phyloP scores from a whole-genome alignment of 2,888 invertebrate species.

The Myopa testacea region DNA sequence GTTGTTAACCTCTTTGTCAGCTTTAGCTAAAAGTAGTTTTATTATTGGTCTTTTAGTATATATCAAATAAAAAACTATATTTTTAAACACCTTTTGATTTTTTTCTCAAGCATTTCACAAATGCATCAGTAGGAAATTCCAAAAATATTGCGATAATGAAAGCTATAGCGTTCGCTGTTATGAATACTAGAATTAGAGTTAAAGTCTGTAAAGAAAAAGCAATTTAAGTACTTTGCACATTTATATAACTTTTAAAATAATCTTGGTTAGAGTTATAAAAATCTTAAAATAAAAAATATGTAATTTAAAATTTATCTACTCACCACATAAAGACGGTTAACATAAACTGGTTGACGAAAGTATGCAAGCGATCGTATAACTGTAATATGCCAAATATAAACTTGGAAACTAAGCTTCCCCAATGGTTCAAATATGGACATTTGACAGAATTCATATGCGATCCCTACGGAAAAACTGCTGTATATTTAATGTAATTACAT shows the following conservation, averaged over 20 bases:
- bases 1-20: not conserved
- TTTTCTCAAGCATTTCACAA: not conserved
- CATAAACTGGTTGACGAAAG: conserved; percentile 56
- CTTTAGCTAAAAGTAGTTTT: not conserved
- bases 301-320: conserved; percentile 37
- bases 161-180: conserved; percentile 53
- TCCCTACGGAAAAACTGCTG: conserved; percentile 37
- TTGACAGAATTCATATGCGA: conserved; percentile 47
- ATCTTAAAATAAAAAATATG: not conserved
- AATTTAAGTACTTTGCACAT: no score
- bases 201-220: conserved; percentile 44
- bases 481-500: no score
- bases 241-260: no score
- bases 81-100: conserved; percentile 19
- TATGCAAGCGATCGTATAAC: conserved; percentile 52
- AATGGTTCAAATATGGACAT: conserved; percentile 55
- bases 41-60: not conserved
- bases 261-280: not conserved
- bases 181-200: conserved; percentile 49
- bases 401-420: conserved; percentile 61
- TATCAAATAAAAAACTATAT: no score
- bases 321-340: conserved; percentile 56
- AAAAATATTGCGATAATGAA: conserved; percentile 54
- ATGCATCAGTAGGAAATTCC: conserved; percentile 54
- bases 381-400: conserved; percentile 61